A percentile compares a stretch with the other conserved stretches of the same genome.
phyloP scores from a whole-genome alignment of 1,140 invertebrate genomes.

The Philotrypesis tridentata region DNA sequence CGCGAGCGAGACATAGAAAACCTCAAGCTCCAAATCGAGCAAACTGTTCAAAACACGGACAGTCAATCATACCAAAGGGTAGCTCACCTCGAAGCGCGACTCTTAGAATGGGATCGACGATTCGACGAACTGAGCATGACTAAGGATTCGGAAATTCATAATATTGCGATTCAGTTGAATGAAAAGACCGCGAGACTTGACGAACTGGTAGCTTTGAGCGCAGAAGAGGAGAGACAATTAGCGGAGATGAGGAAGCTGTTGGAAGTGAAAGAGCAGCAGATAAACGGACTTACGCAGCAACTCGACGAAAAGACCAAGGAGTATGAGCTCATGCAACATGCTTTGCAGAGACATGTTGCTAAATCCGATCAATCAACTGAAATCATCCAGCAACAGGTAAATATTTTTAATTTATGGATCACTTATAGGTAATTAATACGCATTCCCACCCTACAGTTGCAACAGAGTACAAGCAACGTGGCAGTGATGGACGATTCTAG shows the following conservation, averaged over 20 bases:
- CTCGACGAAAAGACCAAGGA: constrained; percentile 76
- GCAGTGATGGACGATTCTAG: background rate
- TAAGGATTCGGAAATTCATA: constrained; percentile 65
- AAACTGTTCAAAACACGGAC: background rate
- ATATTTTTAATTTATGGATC: background rate
- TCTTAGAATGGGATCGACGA: constrained; percentile 62
- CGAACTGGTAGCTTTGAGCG: constrained; percentile 73
- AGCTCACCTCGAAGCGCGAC: constrained; percentile 51
- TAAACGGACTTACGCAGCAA: constrained; percentile 79
- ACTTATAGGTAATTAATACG: background rate
- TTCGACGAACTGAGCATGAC: constrained; percentile 63
- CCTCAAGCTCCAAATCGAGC: constrained; percentile 56
- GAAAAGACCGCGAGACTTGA: constrained; percentile 66
- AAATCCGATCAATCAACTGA: constrained; percentile 32
- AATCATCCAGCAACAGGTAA: background rate
- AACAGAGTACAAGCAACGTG: background rate
- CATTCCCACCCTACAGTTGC: background rate
- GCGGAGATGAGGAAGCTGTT: constrained; percentile 75
- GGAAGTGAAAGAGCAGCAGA: constrained; percentile 80
- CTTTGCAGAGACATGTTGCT: constrained; percentile 56
- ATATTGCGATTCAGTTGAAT: constrained; percentile 62
- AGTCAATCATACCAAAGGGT: background rate
- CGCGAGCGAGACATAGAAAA: constrained; percentile 58
- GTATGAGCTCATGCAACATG: constrained; percentile 70
- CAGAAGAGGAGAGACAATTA: constrained; percentile 74